These are phyloP conservation scores for Acronicta leporina DNA, from an alignment of 2,888 invertebrate genomes.

Conservation along the genomic window DNA sequence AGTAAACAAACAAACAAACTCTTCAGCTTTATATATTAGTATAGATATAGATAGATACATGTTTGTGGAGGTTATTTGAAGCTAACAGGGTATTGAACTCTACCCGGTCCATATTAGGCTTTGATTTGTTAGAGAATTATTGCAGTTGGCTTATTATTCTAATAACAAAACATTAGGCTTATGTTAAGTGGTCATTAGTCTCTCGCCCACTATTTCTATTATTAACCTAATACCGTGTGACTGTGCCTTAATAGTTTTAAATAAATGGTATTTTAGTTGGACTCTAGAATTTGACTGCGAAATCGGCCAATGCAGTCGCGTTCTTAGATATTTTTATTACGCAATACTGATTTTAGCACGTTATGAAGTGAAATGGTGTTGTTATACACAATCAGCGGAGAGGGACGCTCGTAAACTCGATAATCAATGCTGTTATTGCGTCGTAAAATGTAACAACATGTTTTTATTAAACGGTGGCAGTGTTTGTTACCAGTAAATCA, in stretches of 20 bases:
- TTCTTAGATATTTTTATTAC: slow-evolving; percentile 20
- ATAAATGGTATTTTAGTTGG: too few species aligned
- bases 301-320: slow-evolving; percentile 7
- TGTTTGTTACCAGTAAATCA: slow-evolving; percentile 9
- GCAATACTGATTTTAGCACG: slow-evolving; percentile 23
- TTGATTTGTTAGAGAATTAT: too few species aligned
- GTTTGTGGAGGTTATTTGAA: too few species aligned
- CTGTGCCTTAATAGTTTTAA: neutral
- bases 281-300: neutral
- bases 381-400: slow-evolving; percentile 32
- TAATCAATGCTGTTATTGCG: slow-evolving; percentile 41
- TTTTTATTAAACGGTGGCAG: slow-evolving; percentile 28
- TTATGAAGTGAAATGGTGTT: slow-evolving; percentile 30
- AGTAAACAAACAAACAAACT: too few species aligned
- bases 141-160: too few species aligned
- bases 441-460: slow-evolving; percentile 40
- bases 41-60: too few species aligned
- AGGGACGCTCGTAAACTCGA: slow-evolving; percentile 35
- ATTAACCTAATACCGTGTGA: neutral
- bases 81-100: too few species aligned
- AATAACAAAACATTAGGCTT: too few species aligned
- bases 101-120: too few species aligned
- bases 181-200: too few species aligned
- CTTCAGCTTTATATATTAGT: too few species aligned
- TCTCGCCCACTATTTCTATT: too few species aligned